A percentile compares a stretch with the other conserved stretches of the same genome.
Conservation (phyloP, 2,888 invertebrate species). For the Caenorhabditis sp. region DNA sequence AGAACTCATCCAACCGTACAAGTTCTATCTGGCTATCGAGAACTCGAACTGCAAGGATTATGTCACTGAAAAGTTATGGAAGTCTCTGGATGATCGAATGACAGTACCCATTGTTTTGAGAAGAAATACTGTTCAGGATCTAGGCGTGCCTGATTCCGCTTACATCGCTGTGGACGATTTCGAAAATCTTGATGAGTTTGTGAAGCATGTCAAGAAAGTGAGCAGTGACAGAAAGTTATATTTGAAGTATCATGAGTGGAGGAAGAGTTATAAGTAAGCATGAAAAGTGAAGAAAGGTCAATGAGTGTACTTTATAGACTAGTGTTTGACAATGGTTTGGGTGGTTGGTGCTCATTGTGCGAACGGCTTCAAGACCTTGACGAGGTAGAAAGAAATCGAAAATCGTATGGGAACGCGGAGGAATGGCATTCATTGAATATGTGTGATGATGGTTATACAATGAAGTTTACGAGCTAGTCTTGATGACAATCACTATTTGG, state of each 20-base stretch:
- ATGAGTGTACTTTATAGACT: too few relatives aligned
- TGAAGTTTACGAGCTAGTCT: constrained; percentile 24
- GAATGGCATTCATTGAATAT: constrained; percentile 10
- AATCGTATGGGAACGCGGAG: constrained; percentile 5
- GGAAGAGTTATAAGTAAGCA: constrained; percentile 30
- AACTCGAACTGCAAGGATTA: constrained; percentile 73
- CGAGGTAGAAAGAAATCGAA: not conserved
- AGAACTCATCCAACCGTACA: constrained; percentile 54
- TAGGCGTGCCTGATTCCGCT: constrained; percentile 65
- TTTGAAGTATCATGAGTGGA: constrained; percentile 70
- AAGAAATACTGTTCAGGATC: constrained; percentile 61
- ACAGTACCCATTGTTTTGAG: constrained; percentile 64
- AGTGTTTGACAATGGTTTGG: constrained; percentile 6
- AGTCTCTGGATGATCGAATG: constrained; percentile 46
- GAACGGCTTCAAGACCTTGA: not conserved
- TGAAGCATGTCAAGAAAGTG: constrained; percentile 49
- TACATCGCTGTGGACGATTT: constrained; percentile 71
- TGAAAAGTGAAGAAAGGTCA: too few relatives aligned
- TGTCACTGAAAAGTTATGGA: constrained; percentile 76
- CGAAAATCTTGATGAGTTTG: constrained; percentile 44
- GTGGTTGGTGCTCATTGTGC: constrained; percentile 7
- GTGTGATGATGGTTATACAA: constrained; percentile 22
- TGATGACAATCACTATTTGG: too few relatives aligned
- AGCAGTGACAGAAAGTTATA: constrained; percentile 49
- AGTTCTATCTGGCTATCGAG: constrained; percentile 72